Percentiles rank a stretch among this genome's conserved stretches.
phyloP scores from a whole-genome alignment of 2,888 invertebrate species.

The Synergus laeviventris region DNA sequence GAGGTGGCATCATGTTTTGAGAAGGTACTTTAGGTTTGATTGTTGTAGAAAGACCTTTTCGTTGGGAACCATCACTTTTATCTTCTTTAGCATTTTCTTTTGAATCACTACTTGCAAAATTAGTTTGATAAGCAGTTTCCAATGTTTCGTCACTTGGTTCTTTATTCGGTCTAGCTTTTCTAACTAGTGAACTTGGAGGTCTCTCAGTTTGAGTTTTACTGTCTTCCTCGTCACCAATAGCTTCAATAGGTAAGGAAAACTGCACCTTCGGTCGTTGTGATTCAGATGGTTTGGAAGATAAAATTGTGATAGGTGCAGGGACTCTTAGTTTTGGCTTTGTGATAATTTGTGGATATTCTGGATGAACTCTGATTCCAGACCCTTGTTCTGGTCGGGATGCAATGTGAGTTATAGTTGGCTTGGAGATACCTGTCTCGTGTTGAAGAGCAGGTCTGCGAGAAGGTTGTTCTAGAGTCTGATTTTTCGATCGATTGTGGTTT shows the following conservation, averaged over 20 bases:
- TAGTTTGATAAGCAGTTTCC: slow-evolving; percentile 66
- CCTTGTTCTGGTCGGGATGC: slow-evolving; percentile 43
- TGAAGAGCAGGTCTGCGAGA: slow-evolving; percentile 41
- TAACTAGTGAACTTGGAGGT: slow-evolving; percentile 62
- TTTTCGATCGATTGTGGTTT: slow-evolving; percentile 48
- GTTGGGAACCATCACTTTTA: slow-evolving; percentile 39
- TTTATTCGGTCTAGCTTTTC: slow-evolving; percentile 55
- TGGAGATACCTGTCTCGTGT: slow-evolving; percentile 35
- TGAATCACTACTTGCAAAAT: slow-evolving; percentile 61
- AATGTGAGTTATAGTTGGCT: slow-evolving; percentile 29
- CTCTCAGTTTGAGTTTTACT: slow-evolving; percentile 68
- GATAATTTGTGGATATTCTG: slow-evolving; percentile 69
- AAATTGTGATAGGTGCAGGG: slow-evolving; percentile 67
- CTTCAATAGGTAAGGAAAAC: slow-evolving; percentile 68
- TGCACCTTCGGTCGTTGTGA: slow-evolving; percentile 61
- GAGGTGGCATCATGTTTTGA: slow-evolving; percentile 70
- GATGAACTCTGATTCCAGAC: slow-evolving; percentile 62
- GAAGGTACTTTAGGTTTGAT: slow-evolving; percentile 61
- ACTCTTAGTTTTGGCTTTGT: slow-evolving; percentile 68
- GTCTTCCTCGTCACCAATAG: slow-evolving; percentile 63
- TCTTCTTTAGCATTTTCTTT: slow-evolving; percentile 53
- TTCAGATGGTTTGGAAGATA: slow-evolving; percentile 56
- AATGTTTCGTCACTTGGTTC: slow-evolving; percentile 61
- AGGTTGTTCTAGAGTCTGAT: slow-evolving; percentile 43
- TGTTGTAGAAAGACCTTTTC: slow-evolving; percentile 29